Base-by-base conservation (phyloP, 2,113 vertebrate genomes). In the Solea solea region DNA sequence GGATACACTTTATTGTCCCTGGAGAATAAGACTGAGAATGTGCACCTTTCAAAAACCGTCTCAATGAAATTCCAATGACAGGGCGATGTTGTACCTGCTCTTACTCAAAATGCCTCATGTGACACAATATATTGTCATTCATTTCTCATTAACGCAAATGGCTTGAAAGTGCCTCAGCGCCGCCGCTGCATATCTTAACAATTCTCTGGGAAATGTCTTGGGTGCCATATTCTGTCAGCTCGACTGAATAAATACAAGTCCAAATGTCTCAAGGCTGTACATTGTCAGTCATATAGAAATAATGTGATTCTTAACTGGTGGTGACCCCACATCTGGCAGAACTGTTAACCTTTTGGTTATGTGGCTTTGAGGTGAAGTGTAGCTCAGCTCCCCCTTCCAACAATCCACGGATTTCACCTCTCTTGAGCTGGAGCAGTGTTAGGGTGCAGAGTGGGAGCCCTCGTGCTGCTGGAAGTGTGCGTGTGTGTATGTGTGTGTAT, bases 271-370 rank as follows among this genome's bases (percentile, higher is more conserved):
- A 72, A 66, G 82, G 81, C 80, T 84, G 84, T 72, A 84, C 70
- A 81, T 88, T 85, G 82, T 86, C 85, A 88, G 89, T 86, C 86
- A 85, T 83, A 83, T 82, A 79, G 78, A 86, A 86, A 90, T 88
- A 88, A 90, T 90, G 73, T 64, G 77, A 86, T 87, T 83, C 81
- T 82, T 78, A 76, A 69, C 80, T 85, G 66, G 49, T 72, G 73
- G 42, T 81, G 85, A 86, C 87, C 83, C 51, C 82, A 89, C 82
- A 86, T 88, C 83, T 84, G 81, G 78, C 80, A 86, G 63, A 81
- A 85, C 83, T 89, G 84, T 89, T 91, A 85, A 88, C 88, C 88
- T 88, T 85, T 82, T 74, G 59, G 64, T 83, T 83, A 7, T 76
- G 73, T 78, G 59, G 75, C 76, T 83, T 84, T 80, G 71, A 87